Evolutionary conservation across 2,888 invertebrate genomes (phyloP).

Genomic region (Erpobdella octoculata): DNA sequence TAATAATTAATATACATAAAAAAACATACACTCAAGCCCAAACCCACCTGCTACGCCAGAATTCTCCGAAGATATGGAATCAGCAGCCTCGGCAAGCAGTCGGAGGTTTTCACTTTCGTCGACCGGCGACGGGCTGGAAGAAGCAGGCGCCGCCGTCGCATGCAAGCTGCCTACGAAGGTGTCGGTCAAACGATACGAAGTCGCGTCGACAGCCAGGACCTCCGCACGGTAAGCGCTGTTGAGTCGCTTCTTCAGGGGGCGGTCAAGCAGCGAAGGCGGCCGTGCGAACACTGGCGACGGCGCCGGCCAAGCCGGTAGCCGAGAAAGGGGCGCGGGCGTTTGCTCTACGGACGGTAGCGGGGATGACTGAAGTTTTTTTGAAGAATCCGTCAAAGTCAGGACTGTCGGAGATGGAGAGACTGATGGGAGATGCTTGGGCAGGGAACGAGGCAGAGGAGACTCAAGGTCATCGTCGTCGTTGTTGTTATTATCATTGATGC

Average conservation of each 20-base stretch:
- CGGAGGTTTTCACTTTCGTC: conserved; percentile 10
- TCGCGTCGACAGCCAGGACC: too few species aligned
- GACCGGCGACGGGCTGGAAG: neutral
- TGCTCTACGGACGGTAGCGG: neutral
- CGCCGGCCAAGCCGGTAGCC: neutral
- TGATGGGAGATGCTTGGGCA: neutral
- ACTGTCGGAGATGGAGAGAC: neutral
- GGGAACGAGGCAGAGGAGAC: neutral
- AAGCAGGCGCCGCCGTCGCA: neutral
- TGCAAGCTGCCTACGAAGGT: neutral
- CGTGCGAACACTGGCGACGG: neutral
- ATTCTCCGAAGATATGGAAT: neutral
- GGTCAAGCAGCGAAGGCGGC: neutral
- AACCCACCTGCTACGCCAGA: neutral
- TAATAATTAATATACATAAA: too few species aligned
- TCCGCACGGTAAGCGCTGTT: neutral
- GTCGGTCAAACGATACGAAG: too few species aligned
- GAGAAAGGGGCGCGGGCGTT: neutral
- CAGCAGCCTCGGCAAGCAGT: conserved; percentile 5
- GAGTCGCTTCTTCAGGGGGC: neutral
- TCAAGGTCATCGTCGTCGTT: too few species aligned
- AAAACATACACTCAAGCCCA: too few species aligned
- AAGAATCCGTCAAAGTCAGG: neutral
- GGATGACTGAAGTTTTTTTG: neutral
- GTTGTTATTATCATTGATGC: too few species aligned